Conservation (phyloP, 1,140 invertebrate genomes). For the Pantala flavescens region DNA sequence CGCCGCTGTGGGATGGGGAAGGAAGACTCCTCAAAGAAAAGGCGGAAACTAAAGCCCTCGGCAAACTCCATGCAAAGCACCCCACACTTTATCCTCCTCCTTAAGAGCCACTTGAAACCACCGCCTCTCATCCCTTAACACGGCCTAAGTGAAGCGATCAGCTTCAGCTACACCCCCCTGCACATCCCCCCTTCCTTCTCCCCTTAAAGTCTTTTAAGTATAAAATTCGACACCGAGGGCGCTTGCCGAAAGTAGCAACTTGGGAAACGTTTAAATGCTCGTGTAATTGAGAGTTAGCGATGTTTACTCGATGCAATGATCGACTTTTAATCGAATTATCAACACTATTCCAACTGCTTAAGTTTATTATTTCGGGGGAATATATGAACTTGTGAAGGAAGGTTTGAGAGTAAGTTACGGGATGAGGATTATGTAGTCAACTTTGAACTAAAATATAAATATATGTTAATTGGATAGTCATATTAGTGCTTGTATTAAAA, state of each 20-base stretch:
- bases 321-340: too few species aligned
- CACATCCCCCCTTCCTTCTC: not conserved
- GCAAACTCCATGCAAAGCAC: not conserved
- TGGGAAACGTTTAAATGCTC: too few species aligned
- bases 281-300: too few species aligned
- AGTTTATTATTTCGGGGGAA: too few species aligned
- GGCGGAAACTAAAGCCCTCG: not conserved
- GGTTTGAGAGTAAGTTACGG: too few species aligned
- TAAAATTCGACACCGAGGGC: not conserved
- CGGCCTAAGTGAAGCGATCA: not conserved
- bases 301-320: too few species aligned
- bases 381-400: too few species aligned
- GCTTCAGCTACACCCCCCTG: not conserved
- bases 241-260: not conserved
- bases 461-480: too few species aligned
- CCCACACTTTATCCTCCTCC: not conserved
- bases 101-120: not conserved
- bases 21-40: conserved; percentile 1
- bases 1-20: not conserved
- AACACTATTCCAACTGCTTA: too few species aligned
- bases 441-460: too few species aligned
- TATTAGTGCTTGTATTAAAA: too few species aligned
- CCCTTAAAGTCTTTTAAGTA: not conserved
- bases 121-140: not conserved
- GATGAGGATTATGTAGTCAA: too few species aligned